Evolutionary conservation across 2,888 invertebrate genomes (phyloP).

Genomic region (Blera fallax): DNA sequence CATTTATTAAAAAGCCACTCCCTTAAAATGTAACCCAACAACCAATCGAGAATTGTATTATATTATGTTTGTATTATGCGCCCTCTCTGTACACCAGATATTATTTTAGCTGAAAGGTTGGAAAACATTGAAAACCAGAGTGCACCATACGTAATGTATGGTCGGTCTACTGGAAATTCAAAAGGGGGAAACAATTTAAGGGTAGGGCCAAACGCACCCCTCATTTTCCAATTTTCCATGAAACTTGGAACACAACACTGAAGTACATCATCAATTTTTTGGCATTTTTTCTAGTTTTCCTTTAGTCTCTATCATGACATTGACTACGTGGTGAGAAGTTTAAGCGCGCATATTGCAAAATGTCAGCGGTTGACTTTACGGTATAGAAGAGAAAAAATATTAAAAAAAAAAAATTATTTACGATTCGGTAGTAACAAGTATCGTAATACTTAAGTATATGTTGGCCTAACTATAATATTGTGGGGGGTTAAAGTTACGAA

Average conservation of each 20-base stretch:
- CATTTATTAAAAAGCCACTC: slow-evolving; percentile 67
- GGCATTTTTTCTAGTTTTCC: slow-evolving; percentile 55
- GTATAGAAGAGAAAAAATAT: background rate
- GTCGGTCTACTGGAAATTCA: slow-evolving; percentile 25
- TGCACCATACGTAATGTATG: background rate
- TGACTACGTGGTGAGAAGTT: slow-evolving; percentile 53
- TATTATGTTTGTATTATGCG: slow-evolving; percentile 52
- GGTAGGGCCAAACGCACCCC: slow-evolving; percentile 67
- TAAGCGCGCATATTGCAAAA: slow-evolving; percentile 21
- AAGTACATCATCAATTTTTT: slow-evolving; percentile 50
- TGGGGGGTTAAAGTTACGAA: background rate
- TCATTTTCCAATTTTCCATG: slow-evolving; percentile 38
- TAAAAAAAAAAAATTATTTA: slow-evolving; percentile 7
- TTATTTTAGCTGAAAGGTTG: slow-evolving; percentile 48
- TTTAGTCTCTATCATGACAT: slow-evolving; percentile 67
- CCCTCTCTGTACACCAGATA: slow-evolving; percentile 30
- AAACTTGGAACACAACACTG: slow-evolving; percentile 33
- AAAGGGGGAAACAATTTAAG: slow-evolving; percentile 67
- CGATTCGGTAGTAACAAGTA: background rate
- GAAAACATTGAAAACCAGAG: slow-evolving; percentile 35
- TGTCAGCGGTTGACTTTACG: slow-evolving; percentile 42
- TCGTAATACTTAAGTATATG: background rate
- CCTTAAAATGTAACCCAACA: slow-evolving; percentile 73
- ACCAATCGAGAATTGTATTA: slow-evolving; percentile 75
- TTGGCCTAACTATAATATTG: background rate